These are phyloP conservation scores for Adrianichthys oophorus DNA, from an alignment of 2,797 vertebrate genomes.

Conservation along the genomic window DNA sequence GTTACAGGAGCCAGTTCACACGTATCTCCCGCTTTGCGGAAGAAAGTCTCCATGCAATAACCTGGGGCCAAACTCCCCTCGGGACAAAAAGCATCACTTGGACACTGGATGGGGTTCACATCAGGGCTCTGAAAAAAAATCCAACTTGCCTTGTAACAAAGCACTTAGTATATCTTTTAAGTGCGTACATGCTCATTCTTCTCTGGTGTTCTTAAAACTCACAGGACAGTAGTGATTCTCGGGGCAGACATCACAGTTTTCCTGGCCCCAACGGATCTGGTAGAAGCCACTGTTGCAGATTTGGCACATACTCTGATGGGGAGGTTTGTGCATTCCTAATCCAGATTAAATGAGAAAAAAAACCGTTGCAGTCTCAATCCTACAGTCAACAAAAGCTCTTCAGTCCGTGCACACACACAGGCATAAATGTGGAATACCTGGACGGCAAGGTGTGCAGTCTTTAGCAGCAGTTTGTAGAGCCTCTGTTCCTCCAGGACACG, in stretches of 20 bases:
- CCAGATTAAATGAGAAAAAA: constrained; percentile 24
- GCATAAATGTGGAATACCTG: constrained; percentile 73
- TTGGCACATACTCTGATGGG: constrained; percentile 76
- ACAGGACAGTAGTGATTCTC: constrained; percentile 90
- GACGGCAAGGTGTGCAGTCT: constrained; percentile 77
- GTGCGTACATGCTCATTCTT: not conserved
- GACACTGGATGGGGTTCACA: constrained; percentile 83
- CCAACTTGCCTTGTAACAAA: constrained; percentile 15
- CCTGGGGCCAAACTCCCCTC: constrained; percentile 79
- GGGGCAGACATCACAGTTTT: constrained; percentile 85
- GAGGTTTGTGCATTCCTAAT: constrained; percentile 83
- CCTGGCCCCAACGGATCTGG: constrained; percentile 80
- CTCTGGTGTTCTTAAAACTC: constrained; percentile 50
- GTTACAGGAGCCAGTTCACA: constrained; percentile 85
- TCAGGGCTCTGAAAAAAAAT: constrained; percentile 81
- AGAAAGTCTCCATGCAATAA: constrained; percentile 91
- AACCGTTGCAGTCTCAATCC: not conserved
- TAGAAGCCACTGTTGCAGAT: constrained; percentile 83
- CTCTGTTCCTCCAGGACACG: constrained; percentile 81
- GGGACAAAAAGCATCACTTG: constrained; percentile 87
- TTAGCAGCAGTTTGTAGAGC: constrained; percentile 69
- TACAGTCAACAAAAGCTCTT: not conserved
- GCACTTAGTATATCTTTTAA: not conserved
- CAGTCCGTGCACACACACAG: not conserved
- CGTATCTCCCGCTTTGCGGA: constrained; percentile 81